phyloP scores from a whole-genome alignment of 2,888 invertebrate species.

The Sarcophaga subvicina region DNA sequence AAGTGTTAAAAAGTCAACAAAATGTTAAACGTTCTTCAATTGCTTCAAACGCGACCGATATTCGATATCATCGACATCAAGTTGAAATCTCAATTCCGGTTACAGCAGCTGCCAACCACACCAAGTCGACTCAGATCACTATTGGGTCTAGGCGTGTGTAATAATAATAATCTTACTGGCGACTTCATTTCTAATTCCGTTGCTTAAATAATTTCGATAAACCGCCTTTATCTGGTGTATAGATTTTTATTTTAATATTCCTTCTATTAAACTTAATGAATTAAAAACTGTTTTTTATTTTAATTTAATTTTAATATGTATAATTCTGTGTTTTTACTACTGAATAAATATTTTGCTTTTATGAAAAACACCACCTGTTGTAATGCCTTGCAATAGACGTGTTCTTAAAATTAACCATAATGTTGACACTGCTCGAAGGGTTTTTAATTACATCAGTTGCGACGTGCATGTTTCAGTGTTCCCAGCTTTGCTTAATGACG shows the following conservation, averaged over 20 bases:
- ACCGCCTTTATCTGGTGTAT: no score
- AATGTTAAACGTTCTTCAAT: conserved; percentile 83
- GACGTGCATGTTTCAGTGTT: background rate
- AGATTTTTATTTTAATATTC: no score
- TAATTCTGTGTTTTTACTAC: no score
- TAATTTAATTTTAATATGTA: no score
- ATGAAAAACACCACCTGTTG: background rate
- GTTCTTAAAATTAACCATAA: background rate
- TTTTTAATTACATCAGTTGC: conserved; percentile 25
- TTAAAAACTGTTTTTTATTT: no score
- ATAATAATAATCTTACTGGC: conserved; percentile 62
- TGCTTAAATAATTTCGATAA: conserved; percentile 83
- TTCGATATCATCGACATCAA: conserved; percentile 77
- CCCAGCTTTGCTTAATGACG: no score
- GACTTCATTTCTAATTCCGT: conserved; percentile 94
- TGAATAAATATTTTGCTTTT: no score
- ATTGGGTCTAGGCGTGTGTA: conserved; percentile 71
- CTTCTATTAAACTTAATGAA: no score
- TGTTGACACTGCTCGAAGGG: conserved; percentile 26
- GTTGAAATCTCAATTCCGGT: conserved; percentile 78
- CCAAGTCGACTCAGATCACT: conserved; percentile 84
- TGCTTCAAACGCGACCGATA: conserved; percentile 75
- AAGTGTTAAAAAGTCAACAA: conserved; percentile 84
- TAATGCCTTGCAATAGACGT: no score
- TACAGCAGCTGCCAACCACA: conserved; percentile 86